Conservation (phyloP, 2,888 invertebrate genomes). For the Microdon myrmicae region DNA sequence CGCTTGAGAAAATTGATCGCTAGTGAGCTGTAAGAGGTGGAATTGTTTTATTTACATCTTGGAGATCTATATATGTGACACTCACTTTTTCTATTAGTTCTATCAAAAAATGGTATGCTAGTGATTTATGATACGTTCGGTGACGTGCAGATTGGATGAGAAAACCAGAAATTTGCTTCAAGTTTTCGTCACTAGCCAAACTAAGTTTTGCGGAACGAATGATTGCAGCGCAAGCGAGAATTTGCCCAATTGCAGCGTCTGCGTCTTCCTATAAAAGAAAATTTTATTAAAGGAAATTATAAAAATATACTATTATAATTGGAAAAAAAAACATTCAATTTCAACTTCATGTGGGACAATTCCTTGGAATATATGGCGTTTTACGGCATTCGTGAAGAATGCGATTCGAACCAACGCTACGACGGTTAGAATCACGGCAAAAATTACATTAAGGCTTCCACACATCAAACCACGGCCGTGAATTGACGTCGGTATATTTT, state of each 20-base stretch:
- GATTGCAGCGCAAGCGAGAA: slow-evolving; percentile 77
- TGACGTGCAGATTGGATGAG: slow-evolving; percentile 58
- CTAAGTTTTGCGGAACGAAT: slow-evolving; percentile 73
- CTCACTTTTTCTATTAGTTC: slow-evolving; percentile 71
- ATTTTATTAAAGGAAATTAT: slow-evolving; percentile 8
- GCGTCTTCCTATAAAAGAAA: slow-evolving; percentile 74
- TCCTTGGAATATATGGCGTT: neutral
- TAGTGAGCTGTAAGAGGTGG: slow-evolving; percentile 66
- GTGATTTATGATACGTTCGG: slow-evolving; percentile 57
- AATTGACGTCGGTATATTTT: too few species aligned
- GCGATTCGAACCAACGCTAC: neutral
- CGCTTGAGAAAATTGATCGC: slow-evolving; percentile 69
- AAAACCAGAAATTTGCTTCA: slow-evolving; percentile 67
- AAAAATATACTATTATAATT: too few species aligned
- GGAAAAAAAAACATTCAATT: neutral
- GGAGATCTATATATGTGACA: neutral
- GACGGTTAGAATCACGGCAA: neutral
- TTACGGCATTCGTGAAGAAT: neutral
- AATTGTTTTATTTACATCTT: neutral
- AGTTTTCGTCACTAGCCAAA: slow-evolving; percentile 68
- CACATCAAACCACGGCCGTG: too few species aligned
- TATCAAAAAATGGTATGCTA: slow-evolving; percentile 72
- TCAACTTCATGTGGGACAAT: neutral
- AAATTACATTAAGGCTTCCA: neutral
- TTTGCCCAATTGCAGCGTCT: slow-evolving; percentile 77